Percentiles rank a stretch among this genome's conserved stretches.
Evolutionary conservation across 2,113 vertebrate species (phyloP).

Genomic region (Bungarus multicinctus): DNA sequence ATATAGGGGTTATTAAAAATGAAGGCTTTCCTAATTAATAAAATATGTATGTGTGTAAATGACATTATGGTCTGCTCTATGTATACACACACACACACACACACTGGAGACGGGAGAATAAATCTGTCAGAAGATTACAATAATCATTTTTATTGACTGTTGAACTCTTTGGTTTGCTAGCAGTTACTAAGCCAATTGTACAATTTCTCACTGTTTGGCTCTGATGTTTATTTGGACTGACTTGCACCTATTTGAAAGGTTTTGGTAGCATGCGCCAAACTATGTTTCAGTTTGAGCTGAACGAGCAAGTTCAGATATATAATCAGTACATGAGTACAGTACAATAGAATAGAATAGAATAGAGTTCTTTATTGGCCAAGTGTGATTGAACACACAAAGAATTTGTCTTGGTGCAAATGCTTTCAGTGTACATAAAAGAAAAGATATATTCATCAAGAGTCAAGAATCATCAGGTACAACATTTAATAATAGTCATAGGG

Average conservation of each 20-base stretch:
- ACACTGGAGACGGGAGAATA: neutral
- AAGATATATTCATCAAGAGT: no score
- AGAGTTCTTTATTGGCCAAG: no score
- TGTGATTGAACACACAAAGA: no score
- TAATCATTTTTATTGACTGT: neutral
- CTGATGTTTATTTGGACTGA: neutral
- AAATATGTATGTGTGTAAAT: neutral
- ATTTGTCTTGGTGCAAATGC: no score
- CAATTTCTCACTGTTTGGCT: neutral
- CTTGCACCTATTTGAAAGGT: neutral
- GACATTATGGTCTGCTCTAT: conserved; percentile 38
- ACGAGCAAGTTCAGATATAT: neutral
- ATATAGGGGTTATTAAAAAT: conserved; percentile 1
- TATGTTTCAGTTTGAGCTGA: neutral
- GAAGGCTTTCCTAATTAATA: conserved; percentile 38
- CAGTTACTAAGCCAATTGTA: neutral
- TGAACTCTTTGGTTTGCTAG: neutral
- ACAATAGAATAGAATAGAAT: no score
- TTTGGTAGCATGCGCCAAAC: neutral
- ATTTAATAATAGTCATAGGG: no score
- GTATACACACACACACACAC: conserved; percentile 17
- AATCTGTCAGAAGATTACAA: neutral
- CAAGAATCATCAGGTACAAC: no score
- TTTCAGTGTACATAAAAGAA: no score
- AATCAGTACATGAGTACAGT: neutral